Evolutionary conservation across 2,797 vertebrate genomes (phyloP).

Genomic region (Urosaurus nigricauda): DNA sequence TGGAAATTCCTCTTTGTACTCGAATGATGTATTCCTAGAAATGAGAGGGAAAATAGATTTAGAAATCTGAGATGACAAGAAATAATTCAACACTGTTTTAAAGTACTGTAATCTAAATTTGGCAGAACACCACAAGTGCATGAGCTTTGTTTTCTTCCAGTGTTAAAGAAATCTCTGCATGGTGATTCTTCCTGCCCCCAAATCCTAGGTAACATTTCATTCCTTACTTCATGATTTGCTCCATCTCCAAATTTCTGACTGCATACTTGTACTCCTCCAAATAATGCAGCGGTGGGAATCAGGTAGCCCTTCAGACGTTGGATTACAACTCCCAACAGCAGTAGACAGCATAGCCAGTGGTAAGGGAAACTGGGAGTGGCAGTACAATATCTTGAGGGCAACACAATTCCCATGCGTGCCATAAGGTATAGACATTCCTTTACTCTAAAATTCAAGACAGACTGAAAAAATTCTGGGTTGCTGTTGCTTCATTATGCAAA

Average conservation of each 20-base stretch:
- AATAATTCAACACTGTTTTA: neutral
- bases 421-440: too few species aligned
- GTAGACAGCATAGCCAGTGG: too few species aligned
- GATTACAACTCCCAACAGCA: too few species aligned
- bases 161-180: neutral
- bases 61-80: constrained; percentile 19
- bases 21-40: constrained; percentile 95
- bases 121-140: neutral
- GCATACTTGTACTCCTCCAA: neutral
- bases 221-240: neutral
- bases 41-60: constrained; percentile 35
- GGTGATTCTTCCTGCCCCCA: neutral
- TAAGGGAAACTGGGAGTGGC: too few species aligned
- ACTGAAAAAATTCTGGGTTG: too few species aligned
- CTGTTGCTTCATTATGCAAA: too few species aligned
- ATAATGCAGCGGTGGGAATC: too few species aligned
- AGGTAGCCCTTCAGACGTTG: too few species aligned
- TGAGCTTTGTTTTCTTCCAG: neutral
- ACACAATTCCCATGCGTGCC: too few species aligned
- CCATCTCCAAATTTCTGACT: neutral
- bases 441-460: too few species aligned
- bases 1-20: constrained; percentile 93
- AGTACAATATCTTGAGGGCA: too few species aligned
- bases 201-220: too few species aligned
- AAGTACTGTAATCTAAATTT: neutral